Evolutionary conservation across 2,797 vertebrate genomes (phyloP).

Genomic region (Molossus molossus): DNA sequence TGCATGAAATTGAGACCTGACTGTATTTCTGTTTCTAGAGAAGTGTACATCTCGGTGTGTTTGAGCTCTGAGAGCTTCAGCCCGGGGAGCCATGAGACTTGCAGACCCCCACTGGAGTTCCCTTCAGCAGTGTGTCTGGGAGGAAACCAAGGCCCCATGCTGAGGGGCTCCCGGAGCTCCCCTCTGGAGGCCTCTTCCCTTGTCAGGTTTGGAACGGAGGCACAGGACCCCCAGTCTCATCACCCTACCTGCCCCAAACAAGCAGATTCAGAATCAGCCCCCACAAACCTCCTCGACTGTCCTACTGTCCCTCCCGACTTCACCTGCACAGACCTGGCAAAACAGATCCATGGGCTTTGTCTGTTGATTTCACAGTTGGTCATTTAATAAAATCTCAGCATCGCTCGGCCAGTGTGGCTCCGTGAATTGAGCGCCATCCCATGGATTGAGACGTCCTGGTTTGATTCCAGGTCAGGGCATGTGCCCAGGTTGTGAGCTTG

Average conservation of each 20-base stretch:
- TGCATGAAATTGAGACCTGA: conserved; percentile 56
- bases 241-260: not conserved
- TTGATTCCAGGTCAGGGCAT: too few relatives aligned
- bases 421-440: too few relatives aligned
- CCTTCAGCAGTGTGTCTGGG: not conserved
- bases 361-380: conserved; percentile 13
- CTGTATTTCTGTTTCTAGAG: not conserved
- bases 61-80: not conserved
- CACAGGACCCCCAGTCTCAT: too few relatives aligned
- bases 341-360: not conserved
- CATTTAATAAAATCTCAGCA: conserved; percentile 32
- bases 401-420: too few relatives aligned
- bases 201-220: not conserved
- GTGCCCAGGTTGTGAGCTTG: too few relatives aligned
- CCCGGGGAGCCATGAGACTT: not conserved
- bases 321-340: not conserved
- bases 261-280: not conserved
- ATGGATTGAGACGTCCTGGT: too few relatives aligned
- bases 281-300: accelerated
- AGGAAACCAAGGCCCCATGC: not conserved
- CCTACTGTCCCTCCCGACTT: not conserved
- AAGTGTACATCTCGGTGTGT: not conserved
- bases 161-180: not conserved
- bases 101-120: not conserved
- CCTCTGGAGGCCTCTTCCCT: not conserved